Base-by-base conservation (phyloP, 2,888 invertebrate genomes). In the Clitarchus hookeri region DNA sequence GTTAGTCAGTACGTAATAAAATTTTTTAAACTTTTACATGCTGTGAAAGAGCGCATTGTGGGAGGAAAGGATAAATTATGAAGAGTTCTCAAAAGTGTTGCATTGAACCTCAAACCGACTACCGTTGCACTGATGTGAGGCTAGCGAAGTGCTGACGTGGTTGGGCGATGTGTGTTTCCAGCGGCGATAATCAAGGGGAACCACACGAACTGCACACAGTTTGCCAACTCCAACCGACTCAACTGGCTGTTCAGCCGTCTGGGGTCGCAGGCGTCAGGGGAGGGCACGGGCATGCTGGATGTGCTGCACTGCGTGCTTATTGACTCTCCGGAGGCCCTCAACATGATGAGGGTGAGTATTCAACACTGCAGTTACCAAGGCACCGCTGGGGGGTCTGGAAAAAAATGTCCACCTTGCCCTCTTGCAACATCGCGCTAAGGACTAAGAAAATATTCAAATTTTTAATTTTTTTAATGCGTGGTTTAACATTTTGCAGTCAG, bases 101-200 rank as follows among this genome's bases (percentile, higher is more conserved):
- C 1, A n/a, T 77, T 77, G 6, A 77, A 1, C 1, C 6, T 77
- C 23, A 77, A 77, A 77, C 23, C 6, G 77, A 25, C 36, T 36
- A 36, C 36, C 36, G 4, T 36, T 77, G 2, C 77, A n/a, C 25
- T 77, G 77, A 77, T 25, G 25, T 27, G 26, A 26, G 4, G 19
- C 23, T 83, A n/a, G 23, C 19, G 4, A 26, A 83, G 23, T 83
- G n/a, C n/a, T 84, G 86, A 84, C 48, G 48, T 48, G 48, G 3
- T 16, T 48, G 48, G 48, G 11, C 16, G 1, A 16, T n/a, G 19
- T 85, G 87, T 87, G 86, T 87, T 88, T 91, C 88, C 93, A 94
- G 99, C 99, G 48, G 99, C 99, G 27, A 99, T 99, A 89, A 99
- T 99, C 90, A 98, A 99, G 91, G 99, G 99, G 87, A 99, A 99